Evolutionary conservation across 1,140 invertebrate genomes (phyloP).

Genomic region (Olivierus martensii): DNA sequence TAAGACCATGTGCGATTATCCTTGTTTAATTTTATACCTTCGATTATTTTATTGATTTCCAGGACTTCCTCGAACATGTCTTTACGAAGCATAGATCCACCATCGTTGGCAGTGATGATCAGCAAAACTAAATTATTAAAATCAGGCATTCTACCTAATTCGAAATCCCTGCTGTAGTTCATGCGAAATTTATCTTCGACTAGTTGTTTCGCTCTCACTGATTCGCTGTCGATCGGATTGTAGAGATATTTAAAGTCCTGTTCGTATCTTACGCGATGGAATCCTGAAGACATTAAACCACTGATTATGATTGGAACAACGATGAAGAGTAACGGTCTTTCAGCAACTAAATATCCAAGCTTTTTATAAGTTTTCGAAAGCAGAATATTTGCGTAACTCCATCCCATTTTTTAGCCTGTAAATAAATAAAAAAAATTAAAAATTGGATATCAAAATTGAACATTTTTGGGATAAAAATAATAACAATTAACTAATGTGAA

Average conservation of each 20-base stretch:
- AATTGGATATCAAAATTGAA: too few relatives aligned
- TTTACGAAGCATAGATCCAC: constrained; percentile 54
- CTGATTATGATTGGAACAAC: too few relatives aligned
- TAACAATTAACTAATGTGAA: too few relatives aligned
- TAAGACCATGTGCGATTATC: constrained; percentile 30
- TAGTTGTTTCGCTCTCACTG: constrained; percentile 49
- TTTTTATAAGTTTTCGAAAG: too few relatives aligned
- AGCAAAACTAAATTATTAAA: too few relatives aligned
- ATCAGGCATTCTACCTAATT: constrained; percentile 26
- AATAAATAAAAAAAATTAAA: too few relatives aligned
- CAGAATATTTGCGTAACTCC: too few relatives aligned
- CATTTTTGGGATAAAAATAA: too few relatives aligned
- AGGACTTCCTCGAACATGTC: constrained; percentile 62
- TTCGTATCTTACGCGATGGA: constrained; percentile 36
- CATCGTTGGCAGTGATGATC: constrained; percentile 50
- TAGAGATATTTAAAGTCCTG: constrained; percentile 84
- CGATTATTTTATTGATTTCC: constrained; percentile 54
- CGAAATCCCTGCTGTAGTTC: constrained; percentile 4
- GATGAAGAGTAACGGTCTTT: too few relatives aligned
- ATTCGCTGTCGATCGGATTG: constrained; percentile 65
- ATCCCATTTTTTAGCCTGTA: too few relatives aligned
- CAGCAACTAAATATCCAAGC: too few relatives aligned
- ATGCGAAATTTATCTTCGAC: constrained; percentile 39
- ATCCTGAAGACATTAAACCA: too few relatives aligned
- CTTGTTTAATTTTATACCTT: constrained; percentile 46